Evolutionary conservation across 2,797 vertebrate species (phyloP).

Genomic region (Valencia hispanica): DNA sequence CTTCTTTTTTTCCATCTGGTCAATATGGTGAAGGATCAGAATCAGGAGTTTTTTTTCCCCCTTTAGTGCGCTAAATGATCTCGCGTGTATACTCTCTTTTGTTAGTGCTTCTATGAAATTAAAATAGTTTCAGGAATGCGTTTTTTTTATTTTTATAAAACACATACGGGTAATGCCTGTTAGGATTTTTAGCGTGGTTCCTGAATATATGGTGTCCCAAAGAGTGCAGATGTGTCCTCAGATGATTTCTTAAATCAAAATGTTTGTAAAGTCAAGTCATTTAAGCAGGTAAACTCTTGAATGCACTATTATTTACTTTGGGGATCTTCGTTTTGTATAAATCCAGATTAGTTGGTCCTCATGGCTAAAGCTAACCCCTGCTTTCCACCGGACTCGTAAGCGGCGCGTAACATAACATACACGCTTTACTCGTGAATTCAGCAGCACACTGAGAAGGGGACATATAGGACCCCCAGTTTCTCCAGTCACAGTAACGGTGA

Average conservation of each 20-base stretch:
- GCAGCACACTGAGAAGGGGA: too few relatives aligned
- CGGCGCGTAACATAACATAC: too few relatives aligned
- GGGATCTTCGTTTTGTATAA: too few relatives aligned
- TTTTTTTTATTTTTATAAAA: neutral
- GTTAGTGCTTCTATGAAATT: neutral
- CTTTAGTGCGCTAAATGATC: neutral
- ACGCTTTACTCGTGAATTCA: too few relatives aligned
- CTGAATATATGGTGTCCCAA: neutral
- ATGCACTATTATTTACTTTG: too few relatives aligned
- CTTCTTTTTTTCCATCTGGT: neutral
- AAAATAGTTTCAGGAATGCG: neutral
- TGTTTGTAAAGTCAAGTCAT: too few relatives aligned
- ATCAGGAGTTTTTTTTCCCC: neutral
- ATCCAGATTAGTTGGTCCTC: too few relatives aligned
- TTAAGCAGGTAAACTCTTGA: too few relatives aligned
- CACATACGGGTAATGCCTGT: neutral
- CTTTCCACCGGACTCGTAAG: too few relatives aligned
- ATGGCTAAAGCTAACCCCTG: too few relatives aligned
- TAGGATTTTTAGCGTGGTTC: neutral
- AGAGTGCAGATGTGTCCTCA: constrained; percentile 10
- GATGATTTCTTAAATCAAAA: constrained; percentile 3
- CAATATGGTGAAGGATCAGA: neutral
- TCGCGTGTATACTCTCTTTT: neutral
- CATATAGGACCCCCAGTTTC: too few relatives aligned
- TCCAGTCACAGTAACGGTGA: neutral